phyloP scores from a whole-genome alignment of 2,797 vertebrate genomes.

The Phoeniculus purpureus region DNA sequence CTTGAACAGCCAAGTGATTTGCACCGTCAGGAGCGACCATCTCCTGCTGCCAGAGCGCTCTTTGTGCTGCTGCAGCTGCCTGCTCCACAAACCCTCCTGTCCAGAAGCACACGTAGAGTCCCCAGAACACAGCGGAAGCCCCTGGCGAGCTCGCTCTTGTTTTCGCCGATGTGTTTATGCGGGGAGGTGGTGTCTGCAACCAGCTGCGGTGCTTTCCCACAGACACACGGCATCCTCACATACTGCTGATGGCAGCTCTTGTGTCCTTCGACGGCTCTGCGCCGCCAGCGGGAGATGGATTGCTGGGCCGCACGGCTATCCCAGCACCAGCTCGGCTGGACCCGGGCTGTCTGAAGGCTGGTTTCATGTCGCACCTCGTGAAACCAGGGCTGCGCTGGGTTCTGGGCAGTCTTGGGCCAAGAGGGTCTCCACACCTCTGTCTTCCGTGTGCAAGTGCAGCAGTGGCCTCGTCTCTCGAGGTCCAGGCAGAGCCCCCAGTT shows the following conservation, averaged over 20 bases:
- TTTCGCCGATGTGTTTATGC: no score
- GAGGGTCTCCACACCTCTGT: not conserved
- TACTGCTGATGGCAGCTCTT: not conserved
- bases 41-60: not conserved
- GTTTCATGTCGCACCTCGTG: not conserved
- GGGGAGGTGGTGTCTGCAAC: no score
- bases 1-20: not conserved
- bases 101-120: not conserved
- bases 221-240: not conserved
- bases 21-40: not conserved
- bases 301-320: not conserved
- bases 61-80: not conserved
- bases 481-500: not conserved
- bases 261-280: not conserved
- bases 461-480: not conserved
- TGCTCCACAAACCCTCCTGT: not conserved
- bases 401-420: not conserved
- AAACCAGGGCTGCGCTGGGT: not conserved
- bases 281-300: not conserved
- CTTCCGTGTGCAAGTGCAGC: not conserved
- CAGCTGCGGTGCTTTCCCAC: no score
- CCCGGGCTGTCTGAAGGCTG: not conserved
- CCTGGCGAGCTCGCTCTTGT: not conserved
- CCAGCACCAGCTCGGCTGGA: not conserved
- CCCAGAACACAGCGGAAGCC: not conserved